Evolutionary conservation across 2,888 invertebrate species (phyloP), one percentile per base, ranked within the genome.

Genomic region (Nasonia oneida): DNA sequence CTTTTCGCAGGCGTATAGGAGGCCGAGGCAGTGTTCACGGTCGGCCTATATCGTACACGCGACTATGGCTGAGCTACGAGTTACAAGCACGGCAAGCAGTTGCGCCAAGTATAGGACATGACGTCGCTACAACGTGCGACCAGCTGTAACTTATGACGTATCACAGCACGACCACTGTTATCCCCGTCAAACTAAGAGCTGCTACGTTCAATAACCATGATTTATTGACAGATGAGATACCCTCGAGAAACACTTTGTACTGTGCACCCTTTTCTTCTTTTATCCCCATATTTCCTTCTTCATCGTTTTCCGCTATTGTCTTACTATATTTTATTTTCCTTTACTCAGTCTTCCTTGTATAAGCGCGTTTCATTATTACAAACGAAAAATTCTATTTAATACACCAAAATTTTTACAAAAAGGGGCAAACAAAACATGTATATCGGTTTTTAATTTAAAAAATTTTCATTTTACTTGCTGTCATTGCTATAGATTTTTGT

Each of bases 71-170:
- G 57, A 8, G 57, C 57, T 61, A 61, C n/a, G n/a, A 4, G 37
- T 1, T 53, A 23, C n/a, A n/a, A 61, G 39, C 73, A 73, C 73
- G 18, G 73, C 37, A 37, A 73, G 73, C 73, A 73, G 73, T 73
- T 42, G 73, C 42, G 18, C 12, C 75, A 85, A 81, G 87, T 84
- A 89, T 61, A 61, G 87, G 79, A 90, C 89, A 89, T 87, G 90
- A 91, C 89, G 92, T 92, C 92, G 90, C 90, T 90, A 91, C 91
- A 92, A 91, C 89, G 91, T 92, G 92, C 91, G 91, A 92, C 92
- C 92, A 91, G 90, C 91, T 92, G 91, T 92, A 92, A 92, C 92
- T 92, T 92, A 92, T 91, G 91, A 92, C 91, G 91, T 92, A 92
- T 92, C 91, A 90, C 89, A 87, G 88, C 81, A 89, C 89, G 89